A percentile compares a stretch with the other conserved stretches of the same genome.
These are phyloP conservation scores for Linyphia triangularis DNA, from an alignment of 2,888 invertebrate species.

Conservation along the genomic window DNA sequence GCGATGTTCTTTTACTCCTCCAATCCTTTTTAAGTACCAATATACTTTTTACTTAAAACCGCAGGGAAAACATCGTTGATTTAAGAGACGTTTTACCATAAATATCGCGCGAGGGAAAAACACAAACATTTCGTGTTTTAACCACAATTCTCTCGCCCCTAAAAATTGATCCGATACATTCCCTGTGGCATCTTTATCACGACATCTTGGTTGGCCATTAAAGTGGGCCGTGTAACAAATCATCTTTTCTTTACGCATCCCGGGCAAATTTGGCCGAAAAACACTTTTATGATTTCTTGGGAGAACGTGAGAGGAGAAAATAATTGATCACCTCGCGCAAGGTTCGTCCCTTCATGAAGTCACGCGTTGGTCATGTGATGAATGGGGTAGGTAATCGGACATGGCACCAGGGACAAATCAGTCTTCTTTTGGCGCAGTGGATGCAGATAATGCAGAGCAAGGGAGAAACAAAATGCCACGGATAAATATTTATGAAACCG, in stretches of 20 bases:
- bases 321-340: constrained; percentile 17
- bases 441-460: constrained; percentile 26
- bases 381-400: constrained; percentile 47
- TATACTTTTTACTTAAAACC: not conserved
- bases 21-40: no score
- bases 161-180: not conserved
- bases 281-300: not conserved
- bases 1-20: no score
- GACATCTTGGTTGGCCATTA: constrained; percentile 9
- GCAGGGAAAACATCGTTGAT: not conserved
- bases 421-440: not conserved
- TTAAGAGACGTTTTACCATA: not conserved
- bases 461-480: not conserved
- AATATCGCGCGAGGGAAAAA: not conserved
- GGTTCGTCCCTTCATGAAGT: not conserved
- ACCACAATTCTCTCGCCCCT: not conserved
- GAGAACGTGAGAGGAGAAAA: not conserved
- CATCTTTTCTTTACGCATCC: not conserved
- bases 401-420: constrained; percentile 32
- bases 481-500: constrained; percentile 14
- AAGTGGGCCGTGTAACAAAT: constrained; percentile 6
- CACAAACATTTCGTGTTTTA: not conserved
- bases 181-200: constrained; percentile 19
- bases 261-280: not conserved
- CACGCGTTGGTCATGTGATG: constrained; percentile 41